Evolutionary conservation across 2,888 invertebrate species (phyloP), one percentile per base, ranked within the genome.

Genomic region (Trichogramma evanescens): DNA sequence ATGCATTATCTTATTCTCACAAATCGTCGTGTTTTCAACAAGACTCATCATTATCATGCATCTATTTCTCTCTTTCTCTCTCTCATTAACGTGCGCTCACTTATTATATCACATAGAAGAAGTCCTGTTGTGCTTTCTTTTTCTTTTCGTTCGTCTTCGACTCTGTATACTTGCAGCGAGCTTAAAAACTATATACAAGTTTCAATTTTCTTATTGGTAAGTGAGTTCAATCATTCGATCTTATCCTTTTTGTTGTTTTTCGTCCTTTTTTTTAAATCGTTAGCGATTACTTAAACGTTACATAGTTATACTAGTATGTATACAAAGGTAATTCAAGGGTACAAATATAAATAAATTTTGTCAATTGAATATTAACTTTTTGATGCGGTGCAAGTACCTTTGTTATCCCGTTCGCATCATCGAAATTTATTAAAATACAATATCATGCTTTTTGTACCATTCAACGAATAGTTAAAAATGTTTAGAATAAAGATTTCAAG

Each of bases 121-220:
- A 62, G 45, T 57, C 54, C 56, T 38, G 50, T 54, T 41, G 40
- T 43, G 10, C 46, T 53, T 41, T 51, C 52, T 44, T 53, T 53
- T 56, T 55, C 38, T 43, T 13, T 48, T 42, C 38, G 38, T 10
- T 40, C 44, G 13, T 13, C 13, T 13, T 13, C 13, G 13, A 13
- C 13, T 13, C 13, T 13, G 13, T 13, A 13, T 53, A 60, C 60
- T 60, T 55, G 13, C 13, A 13, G 13, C 13, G 13, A 13, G 13
- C 13, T 13, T 13, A 13, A 13, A 13, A 13, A 13, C 13, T 13
- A 13, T 13, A 13, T 55, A 60, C 50, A 58, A 63, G 58, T 63
- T 60, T 59, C 45, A 60, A 13, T 58, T 63, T 60, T 13, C 13
- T 13, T 13, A 60, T 63, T 58, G 58, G 60, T 63, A 51, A 54